These are phyloP conservation scores for Pseudomugil gertrudae DNA, from an alignment of 2,797 vertebrate genomes.

Conservation along the genomic window DNA sequence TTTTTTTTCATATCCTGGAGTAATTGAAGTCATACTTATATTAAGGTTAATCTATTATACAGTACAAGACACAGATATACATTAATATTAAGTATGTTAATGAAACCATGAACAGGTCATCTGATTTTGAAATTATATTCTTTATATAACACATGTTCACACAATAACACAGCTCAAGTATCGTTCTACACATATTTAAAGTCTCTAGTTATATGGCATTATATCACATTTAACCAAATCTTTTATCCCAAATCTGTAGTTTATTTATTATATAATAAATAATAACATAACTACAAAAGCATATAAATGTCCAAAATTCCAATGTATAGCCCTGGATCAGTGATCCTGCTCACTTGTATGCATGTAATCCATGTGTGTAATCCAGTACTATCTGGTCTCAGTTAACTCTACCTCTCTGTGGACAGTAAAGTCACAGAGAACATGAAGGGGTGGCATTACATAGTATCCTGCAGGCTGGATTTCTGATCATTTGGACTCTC, in stretches of 20 bases:
- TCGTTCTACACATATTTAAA: too few species aligned
- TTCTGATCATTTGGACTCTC: too few species aligned
- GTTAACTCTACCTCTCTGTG: too few species aligned
- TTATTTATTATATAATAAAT: background rate
- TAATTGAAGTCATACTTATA: conserved; percentile 5
- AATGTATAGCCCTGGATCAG: background rate
- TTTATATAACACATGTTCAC: conserved; percentile 1
- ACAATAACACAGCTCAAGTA: conserved; percentile 6
- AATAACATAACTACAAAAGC: background rate
- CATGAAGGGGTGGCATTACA: too few species aligned
- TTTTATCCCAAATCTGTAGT: background rate
- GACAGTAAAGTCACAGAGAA: too few species aligned
- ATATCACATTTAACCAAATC: background rate
- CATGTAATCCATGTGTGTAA: background rate
- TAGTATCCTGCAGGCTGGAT: too few species aligned
- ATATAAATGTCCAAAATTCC: background rate
- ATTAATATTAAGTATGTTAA: too few species aligned
- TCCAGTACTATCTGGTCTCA: too few species aligned
- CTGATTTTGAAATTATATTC: background rate
- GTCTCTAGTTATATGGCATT: background rate
- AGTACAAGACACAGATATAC: conserved; percentile 2
- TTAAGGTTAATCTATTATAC: background rate
- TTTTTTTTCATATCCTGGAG: background rate
- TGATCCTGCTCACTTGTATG: background rate
- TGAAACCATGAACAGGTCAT: background rate